A percentile compares a stretch with the other conserved stretches of the same genome.
Evolutionary conservation across 2,797 vertebrate species (phyloP).

Genomic region (Gadopsis bispinosus): DNA sequence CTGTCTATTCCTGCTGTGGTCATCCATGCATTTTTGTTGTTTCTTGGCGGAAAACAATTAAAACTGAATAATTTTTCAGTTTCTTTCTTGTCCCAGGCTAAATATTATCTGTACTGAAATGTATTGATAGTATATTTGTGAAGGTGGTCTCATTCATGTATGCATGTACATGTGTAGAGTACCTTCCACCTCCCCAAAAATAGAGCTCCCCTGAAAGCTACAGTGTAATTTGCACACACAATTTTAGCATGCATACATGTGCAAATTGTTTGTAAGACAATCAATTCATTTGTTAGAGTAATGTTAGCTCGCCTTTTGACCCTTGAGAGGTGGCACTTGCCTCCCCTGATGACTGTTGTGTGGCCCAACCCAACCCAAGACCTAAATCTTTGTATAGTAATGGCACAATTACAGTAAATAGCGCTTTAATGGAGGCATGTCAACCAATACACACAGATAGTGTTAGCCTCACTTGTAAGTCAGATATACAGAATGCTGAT

Average conservation of each 20-base stretch:
- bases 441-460: background rate
- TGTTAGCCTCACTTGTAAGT: background rate
- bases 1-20: no score
- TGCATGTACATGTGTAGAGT: no score
- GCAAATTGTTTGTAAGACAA: background rate
- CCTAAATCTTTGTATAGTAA: background rate
- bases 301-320: background rate
- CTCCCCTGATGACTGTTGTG: background rate
- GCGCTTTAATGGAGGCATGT: background rate
- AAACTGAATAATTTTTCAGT: no score
- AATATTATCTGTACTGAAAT: no score
- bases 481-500: background rate
- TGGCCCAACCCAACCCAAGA: background rate
- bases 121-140: no score
- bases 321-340: background rate
- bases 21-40: no score
- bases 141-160: no score
- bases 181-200: no score
- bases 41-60: no score
- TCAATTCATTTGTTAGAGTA: background rate
- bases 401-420: background rate
- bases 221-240: no score
- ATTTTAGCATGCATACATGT: background rate
- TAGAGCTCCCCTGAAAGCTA: no score
- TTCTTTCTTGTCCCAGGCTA: no score